A percentile compares a stretch with the other conserved stretches of the same genome.
These are phyloP conservation scores for Rhagoletis pomonella DNA, from an alignment of 1,140 invertebrate genomes.

Conservation along the genomic window DNA sequence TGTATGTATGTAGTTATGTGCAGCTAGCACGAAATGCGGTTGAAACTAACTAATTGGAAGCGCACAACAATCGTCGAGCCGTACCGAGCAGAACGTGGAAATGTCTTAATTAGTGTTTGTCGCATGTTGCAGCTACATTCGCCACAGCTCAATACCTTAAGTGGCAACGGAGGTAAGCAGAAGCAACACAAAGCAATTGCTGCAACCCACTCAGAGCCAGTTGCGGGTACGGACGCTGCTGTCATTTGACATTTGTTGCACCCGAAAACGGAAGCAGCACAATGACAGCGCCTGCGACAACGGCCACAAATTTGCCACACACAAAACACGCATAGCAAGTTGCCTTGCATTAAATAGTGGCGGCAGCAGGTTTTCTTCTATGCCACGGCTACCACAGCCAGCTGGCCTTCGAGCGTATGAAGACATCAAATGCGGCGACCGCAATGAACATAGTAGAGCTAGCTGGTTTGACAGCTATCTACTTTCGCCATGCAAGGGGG, in stretches of 20 bases:
- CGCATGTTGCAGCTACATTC: slow-evolving; percentile 34
- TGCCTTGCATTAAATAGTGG: neutral
- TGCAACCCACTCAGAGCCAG: slow-evolving; percentile 2
- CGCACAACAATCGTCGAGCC: slow-evolving; percentile 8
- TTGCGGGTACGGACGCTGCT: neutral
- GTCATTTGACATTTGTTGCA: slow-evolving; percentile 43
- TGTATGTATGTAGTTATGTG: neutral
- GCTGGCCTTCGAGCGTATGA: neutral
- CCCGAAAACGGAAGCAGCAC: slow-evolving; percentile 47
- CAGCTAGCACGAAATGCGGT: slow-evolving; percentile 29
- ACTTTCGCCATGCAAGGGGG: neutral
- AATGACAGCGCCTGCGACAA: neutral
- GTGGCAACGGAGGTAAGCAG: neutral
- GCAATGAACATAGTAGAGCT: neutral
- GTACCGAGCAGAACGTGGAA: slow-evolving; percentile 31
- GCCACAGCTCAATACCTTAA: slow-evolving; percentile 29
- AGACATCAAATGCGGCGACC: slow-evolving; percentile 43
- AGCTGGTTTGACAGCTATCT: neutral
- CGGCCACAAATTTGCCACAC: slow-evolving; percentile 49
- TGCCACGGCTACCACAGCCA: neutral
- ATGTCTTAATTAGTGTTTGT: slow-evolving; percentile 52
- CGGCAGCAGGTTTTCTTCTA: neutral
- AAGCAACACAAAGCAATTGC: neutral
- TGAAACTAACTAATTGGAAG: slow-evolving; percentile 40
- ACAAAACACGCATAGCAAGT: slow-evolving; percentile 41